Evolutionary conservation across 2,113 vertebrate genomes (phyloP), one percentile per base, ranked within the genome.

Genomic region (Myiozetetes cayanensis): DNA sequence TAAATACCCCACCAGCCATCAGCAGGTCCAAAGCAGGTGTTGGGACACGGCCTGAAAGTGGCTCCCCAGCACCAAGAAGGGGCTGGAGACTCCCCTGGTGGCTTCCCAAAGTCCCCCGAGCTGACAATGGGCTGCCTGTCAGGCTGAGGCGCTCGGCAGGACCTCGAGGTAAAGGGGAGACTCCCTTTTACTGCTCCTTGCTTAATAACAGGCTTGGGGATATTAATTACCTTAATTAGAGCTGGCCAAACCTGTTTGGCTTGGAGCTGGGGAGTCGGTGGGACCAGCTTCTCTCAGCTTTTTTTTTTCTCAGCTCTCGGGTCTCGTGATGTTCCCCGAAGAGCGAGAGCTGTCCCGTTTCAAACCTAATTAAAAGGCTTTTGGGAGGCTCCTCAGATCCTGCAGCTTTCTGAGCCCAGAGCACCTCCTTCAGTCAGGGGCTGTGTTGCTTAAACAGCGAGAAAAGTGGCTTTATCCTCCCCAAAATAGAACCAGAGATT

Each of bases 211-310:
- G 96, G 94, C 89, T 96, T 93, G 88, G 52, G 96, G 96, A 96
- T 96, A 97, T 97, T 97, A 96, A 96, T 96, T 97, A 94, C 94
- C 90, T 95, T 95, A 96, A 97, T 96, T 90, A 96, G 73, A 79
- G 76, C 96, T 96, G 90, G 94, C 80, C 93, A 97, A 97, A 97
- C 96, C 96, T 96, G 96, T 97, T 96, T 82, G 88, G 76, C 92
- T 89, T 88, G 47, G 96, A 97, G 76, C 92, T 95, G 96, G 88
- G 73, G 73, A 94, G 92, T 77, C 7, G 2, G 52, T 94, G 88
- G 76, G 93, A 94, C 79, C 90, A 94, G 85, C 82, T 89, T 89
- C 95, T 84, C 93, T 95, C 90, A 96, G 92, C 92, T 87, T 89
- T 95, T 95, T 91, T 53, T 91, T 41, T 41, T 41, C 12, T 49